Percentiles rank a stretch among this genome's conserved stretches.
Conservation (phyloP, 2,888 invertebrate species). For the Biston betularia region DNA sequence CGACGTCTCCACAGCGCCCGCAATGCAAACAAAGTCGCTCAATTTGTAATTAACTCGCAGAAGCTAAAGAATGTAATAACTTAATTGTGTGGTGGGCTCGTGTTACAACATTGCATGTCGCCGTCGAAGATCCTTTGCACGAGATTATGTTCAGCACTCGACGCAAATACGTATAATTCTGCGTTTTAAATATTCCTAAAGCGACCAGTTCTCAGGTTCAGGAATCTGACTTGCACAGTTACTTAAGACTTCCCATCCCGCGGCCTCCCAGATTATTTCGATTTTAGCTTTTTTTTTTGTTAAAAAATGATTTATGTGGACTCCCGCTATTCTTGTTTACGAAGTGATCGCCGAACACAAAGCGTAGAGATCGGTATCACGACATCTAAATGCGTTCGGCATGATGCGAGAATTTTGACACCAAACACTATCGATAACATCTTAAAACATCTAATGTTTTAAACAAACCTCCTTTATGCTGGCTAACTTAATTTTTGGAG, state of each 20-base stretch:
- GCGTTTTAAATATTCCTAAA: constrained; percentile 22
- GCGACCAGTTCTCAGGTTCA: constrained; percentile 15
- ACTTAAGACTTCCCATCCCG: constrained; percentile 21
- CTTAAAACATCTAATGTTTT: constrained; percentile 85
- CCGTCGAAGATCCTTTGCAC: constrained; percentile 27
- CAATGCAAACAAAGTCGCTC: constrained; percentile 62
- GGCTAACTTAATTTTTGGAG: constrained; percentile 82
- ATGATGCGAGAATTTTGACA: constrained; percentile 86
- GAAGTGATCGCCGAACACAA: constrained; percentile 78
- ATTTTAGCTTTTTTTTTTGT: constrained; percentile 34
- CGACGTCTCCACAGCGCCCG: constrained; percentile 45
- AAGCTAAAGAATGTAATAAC: constrained; percentile 57
- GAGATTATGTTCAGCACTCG: constrained; percentile 39
- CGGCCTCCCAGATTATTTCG: constrained; percentile 35
- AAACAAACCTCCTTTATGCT: constrained; percentile 84
- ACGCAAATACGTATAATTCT: constrained; percentile 28
- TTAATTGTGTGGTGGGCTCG: constrained; percentile 62
- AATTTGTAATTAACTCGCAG: constrained; percentile 54
- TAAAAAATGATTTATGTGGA: constrained; percentile 77
- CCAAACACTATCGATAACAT: constrained; percentile 82
- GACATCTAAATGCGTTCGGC: constrained; percentile 78
- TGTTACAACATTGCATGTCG: constrained; percentile 50
- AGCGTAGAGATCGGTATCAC: constrained; percentile 75
- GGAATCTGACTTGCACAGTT: constrained; percentile 29
- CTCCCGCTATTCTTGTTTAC: constrained; percentile 85